A percentile compares a stretch with the other conserved stretches of the same genome.
phyloP scores from a whole-genome alignment of 2,113 vertebrate genomes.

The Megaceryle maxima region DNA sequence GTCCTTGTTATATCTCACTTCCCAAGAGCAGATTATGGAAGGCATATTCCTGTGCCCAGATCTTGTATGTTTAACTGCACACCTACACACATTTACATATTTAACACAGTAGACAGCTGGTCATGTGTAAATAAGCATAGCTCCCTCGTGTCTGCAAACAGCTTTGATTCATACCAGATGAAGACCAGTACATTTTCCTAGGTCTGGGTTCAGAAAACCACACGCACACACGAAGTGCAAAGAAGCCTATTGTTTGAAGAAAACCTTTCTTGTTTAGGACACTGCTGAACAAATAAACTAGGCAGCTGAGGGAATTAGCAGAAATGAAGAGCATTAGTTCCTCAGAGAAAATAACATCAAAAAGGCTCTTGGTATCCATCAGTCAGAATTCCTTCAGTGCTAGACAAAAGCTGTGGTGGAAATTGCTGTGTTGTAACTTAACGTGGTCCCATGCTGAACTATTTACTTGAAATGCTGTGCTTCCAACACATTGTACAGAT shows the following conservation, averaged over 20 bases:
- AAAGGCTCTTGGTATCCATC: conserved; percentile 22
- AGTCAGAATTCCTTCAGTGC: conserved; percentile 26
- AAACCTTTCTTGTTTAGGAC: conserved; percentile 56
- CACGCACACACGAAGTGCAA: conserved; percentile 24
- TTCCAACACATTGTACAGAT: not conserved
- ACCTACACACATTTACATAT: not conserved
- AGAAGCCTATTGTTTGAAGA: conserved; percentile 50
- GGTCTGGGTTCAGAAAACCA: conserved; percentile 60
- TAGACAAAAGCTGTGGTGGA: conserved; percentile 15
- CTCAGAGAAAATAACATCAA: conserved; percentile 45
- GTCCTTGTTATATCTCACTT: not conserved
- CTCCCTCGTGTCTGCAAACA: not conserved
- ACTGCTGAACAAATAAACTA: conserved; percentile 59
- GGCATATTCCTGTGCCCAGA: not conserved
- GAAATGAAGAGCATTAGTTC: conserved; percentile 56
- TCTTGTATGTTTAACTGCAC: not conserved
- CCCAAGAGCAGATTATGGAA: not conserved
- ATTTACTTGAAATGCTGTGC: not conserved
- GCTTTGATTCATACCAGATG: conserved; percentile 50
- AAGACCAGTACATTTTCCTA: conserved; percentile 22
- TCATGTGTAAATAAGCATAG: conserved; percentile 14
- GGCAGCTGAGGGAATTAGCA: conserved; percentile 50
- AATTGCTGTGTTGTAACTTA: conserved; percentile 6
- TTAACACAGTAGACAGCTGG: not conserved
- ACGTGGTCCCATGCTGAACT: not conserved